Conservation (phyloP, 2,888 invertebrate genomes). For the Hirtodrosophila histrioides region DNA sequence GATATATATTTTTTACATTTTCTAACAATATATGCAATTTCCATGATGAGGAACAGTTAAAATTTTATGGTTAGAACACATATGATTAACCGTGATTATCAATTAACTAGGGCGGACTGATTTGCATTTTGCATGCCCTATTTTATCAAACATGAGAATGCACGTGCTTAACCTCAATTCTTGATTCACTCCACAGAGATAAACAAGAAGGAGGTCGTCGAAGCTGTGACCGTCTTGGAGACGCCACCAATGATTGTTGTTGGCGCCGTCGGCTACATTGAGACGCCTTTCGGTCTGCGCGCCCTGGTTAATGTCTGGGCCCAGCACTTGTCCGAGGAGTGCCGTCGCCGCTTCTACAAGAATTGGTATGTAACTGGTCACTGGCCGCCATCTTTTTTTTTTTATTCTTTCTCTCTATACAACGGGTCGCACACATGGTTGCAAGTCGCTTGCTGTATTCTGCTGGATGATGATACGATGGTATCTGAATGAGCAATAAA, state of each 20-base stretch:
- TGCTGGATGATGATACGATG: conserved; percentile 83
- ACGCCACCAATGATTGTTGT: conserved; percentile 99
- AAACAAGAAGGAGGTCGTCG: conserved; percentile 99
- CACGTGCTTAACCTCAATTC: conserved; percentile 36
- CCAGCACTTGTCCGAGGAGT: conserved; percentile 99
- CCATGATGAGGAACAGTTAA: conserved; percentile 82
- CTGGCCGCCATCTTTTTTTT: too few relatives aligned
- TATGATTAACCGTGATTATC: conserved; percentile 83
- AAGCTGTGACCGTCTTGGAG: conserved; percentile 99
- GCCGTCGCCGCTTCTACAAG: conserved; percentile 99
- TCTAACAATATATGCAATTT: conserved; percentile 15
- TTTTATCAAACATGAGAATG: not conserved
- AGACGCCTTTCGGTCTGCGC: conserved; percentile 98
- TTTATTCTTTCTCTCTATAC: too few relatives aligned
- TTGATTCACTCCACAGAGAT: conserved; percentile 89
- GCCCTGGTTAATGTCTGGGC: conserved; percentile 99
- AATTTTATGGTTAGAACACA: conserved; percentile 83
- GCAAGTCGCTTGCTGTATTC: conserved; percentile 10
- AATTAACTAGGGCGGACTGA: conserved; percentile 85
- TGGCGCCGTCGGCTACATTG: conserved; percentile 99
- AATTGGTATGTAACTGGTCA: conserved; percentile 92
- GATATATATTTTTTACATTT: not conserved
- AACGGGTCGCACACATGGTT: conserved; percentile 53
- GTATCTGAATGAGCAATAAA: conserved; percentile 82
- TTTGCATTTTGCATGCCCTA: conserved; percentile 20